Conservation (phyloP, 2,888 invertebrate genomes). For the Hirudinaria manillensis region DNA sequence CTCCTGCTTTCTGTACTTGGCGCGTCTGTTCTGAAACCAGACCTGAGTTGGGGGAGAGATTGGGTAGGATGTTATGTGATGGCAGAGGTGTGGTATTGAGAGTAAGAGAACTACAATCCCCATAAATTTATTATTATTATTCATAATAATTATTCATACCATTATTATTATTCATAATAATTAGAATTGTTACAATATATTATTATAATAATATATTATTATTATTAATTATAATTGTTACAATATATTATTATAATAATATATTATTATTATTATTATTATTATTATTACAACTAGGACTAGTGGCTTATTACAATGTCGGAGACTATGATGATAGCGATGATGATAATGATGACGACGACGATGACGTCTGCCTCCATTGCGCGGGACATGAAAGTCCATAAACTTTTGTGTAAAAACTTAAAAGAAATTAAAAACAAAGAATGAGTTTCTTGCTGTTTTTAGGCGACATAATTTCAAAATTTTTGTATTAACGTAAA, state of each 20-base stretch:
- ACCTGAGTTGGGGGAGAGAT: constrained; percentile 64
- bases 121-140: background rate
- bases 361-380: background rate
- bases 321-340: constrained; percentile 3
- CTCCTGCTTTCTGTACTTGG: constrained; percentile 95
- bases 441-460: too few species aligned
- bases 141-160: too few species aligned
- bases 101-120: background rate
- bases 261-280: background rate
- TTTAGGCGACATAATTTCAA: too few species aligned
- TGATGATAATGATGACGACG: constrained; percentile 12
- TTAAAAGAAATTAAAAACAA: too few species aligned
- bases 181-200: too few species aligned
- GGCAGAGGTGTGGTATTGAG: constrained; percentile 6
- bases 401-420: too few species aligned
- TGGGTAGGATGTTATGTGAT: background rate
- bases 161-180: too few species aligned
- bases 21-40: constrained; percentile 97
- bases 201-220: too few species aligned
- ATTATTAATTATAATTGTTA: background rate
- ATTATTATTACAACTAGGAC: background rate
- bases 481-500: too few species aligned
- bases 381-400: too few species aligned
- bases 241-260: background rate
- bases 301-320: too few species aligned